phyloP scores from a whole-genome alignment of 2,888 invertebrate genomes.

The Onchidella celtica region DNA sequence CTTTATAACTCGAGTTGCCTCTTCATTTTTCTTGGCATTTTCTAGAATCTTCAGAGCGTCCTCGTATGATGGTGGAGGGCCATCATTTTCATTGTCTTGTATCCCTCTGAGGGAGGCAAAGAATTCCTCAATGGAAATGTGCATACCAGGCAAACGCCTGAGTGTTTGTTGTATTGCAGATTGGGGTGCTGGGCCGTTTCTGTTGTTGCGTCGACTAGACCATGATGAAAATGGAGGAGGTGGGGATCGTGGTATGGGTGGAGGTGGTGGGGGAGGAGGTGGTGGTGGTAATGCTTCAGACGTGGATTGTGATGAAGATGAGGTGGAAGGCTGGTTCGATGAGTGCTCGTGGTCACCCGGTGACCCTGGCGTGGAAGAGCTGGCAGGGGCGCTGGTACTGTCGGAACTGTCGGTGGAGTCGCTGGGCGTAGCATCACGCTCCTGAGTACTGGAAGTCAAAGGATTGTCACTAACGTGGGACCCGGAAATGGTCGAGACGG shows the following conservation, averaged over 20 bases:
- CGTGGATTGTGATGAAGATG: not conserved
- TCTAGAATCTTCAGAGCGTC: slow-evolving; percentile 54
- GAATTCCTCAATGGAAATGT: slow-evolving; percentile 53
- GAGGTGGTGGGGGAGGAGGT: slow-evolving; percentile 23
- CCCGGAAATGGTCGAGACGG: slow-evolving; percentile 46
- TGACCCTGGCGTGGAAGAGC: slow-evolving; percentile 10
- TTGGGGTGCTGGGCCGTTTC: not conserved
- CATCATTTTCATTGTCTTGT: slow-evolving; percentile 26
- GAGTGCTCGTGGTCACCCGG: not conserved
- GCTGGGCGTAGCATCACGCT: not conserved
- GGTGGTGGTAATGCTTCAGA: not conserved
- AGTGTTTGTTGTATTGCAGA: not conserved
- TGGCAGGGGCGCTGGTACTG: not conserved
- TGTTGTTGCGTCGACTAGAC: not conserved
- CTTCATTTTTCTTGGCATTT: slow-evolving; percentile 5
- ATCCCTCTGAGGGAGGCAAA: slow-evolving; percentile 32
- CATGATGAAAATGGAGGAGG: slow-evolving; percentile 18
- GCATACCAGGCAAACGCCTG: slow-evolving; percentile 52
- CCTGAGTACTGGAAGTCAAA: not conserved
- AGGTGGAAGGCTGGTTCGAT: not conserved
- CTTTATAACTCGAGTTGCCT: not conserved
- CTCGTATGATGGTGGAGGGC: slow-evolving; percentile 54
- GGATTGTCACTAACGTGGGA: slow-evolving; percentile 22
- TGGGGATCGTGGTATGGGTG: slow-evolving; percentile 20
- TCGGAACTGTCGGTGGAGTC: not conserved